Evolutionary conservation across 1,140 invertebrate genomes (phyloP).

Genomic region (Heliothis virescens): DNA sequence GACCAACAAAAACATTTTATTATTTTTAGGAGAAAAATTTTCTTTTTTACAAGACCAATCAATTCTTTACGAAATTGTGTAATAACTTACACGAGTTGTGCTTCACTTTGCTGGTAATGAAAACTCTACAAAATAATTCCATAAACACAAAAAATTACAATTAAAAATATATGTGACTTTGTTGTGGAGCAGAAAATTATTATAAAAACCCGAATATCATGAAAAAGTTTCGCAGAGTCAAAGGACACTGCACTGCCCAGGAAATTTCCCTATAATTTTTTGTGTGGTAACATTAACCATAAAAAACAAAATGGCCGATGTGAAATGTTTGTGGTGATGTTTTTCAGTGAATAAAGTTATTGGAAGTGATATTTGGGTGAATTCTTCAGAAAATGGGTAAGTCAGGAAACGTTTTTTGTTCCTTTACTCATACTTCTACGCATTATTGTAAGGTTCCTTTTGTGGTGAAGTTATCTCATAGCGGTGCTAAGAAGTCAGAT

Average conservation of each 20-base stretch:
- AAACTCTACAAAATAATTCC: no score
- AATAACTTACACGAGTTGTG: no score
- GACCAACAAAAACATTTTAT: no score
- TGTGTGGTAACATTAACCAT: constrained; percentile 1
- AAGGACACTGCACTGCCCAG: no score
- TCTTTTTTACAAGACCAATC: not conserved
- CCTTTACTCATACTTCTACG: not conserved
- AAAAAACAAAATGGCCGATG: constrained; percentile 70
- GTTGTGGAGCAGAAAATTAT: no score
- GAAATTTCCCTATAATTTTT: constrained; percentile 18
- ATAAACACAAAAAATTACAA: no score
- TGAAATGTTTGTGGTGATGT: constrained; percentile 77
- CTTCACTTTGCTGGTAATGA: no score
- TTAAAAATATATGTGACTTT: no score
- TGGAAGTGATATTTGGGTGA: constrained; percentile 63
- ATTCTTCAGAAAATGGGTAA: constrained; percentile 73
- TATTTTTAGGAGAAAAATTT: not conserved
- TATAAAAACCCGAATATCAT: no score
- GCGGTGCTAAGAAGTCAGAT: constrained; percentile 30
- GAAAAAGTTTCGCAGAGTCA: no score
- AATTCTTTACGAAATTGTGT: no score
- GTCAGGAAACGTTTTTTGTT: constrained; percentile 41
- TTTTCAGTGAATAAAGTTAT: constrained; percentile 70
- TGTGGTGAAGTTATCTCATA: constrained; percentile 12
- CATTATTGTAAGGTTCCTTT: not conserved